Evolutionary conservation across 2,888 invertebrate genomes (phyloP), one percentile per base, ranked within the genome.

Genomic region (Cepaea hortensis): DNA sequence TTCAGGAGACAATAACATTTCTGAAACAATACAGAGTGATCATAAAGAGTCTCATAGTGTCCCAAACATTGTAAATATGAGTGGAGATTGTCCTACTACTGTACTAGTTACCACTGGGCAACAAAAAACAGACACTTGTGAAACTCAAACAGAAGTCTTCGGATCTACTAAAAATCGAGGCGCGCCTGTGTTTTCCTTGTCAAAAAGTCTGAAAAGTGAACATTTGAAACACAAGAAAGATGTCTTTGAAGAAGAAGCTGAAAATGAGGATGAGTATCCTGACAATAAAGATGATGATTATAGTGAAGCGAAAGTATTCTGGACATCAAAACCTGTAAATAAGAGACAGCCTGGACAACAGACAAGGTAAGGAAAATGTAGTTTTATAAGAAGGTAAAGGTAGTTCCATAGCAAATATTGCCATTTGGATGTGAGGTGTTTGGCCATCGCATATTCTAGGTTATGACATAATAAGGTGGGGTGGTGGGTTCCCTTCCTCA

Each of bases 171-270:
- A 65, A 85, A 18, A 50, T 15, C 7, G 35, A 18, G 3, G 55
- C 18, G 50, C 3, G 46, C 80, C 80, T 48, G 81, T 85, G 7
- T 61, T 73, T 81, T 81, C 81, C 5, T 20, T 85, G 65, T 65
- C 76, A 75, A 75, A 20, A 46, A 50, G 20, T n/a, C 9, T 81
- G 11, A 80, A 55, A 79, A 65, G 3, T n/a, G 48, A 72, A 20
- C 13, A 85, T 18, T 48, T 20, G 35, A 20, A 62, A n/a, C 13
- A 55, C 3, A 61, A n/a, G 13, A 81, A 81, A 35, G 86, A 86
- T 70, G 55, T 82, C 20, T 86, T 86, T 86, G 82, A 77, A 55
- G 70, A 70, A 50, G 77, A 82, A 9, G 55, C 68, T 61, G 81
- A 70, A n/a, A 75, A 46, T 48, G 86, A 86, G 23, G 68, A 77